Conservation (phyloP, 2,888 invertebrate genomes). For the Hyles lineata region DNA sequence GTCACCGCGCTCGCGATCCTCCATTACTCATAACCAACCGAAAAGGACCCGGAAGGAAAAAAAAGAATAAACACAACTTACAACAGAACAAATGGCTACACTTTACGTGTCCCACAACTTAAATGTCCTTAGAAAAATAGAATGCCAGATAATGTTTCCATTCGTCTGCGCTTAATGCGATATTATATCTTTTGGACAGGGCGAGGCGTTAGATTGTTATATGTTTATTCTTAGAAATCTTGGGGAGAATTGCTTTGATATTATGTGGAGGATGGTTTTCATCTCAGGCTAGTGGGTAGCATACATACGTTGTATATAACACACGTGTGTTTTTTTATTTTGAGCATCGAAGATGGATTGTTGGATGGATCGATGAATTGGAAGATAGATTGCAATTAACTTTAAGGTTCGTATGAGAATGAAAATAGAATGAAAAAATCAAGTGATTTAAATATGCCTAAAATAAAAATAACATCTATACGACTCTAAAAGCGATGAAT, state of each 20-base stretch:
- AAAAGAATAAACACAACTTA: conserved; percentile 76
- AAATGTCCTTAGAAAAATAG: conserved; percentile 72
- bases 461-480: no score
- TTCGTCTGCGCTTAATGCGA: conserved; percentile 67
- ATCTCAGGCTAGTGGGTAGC: neutral
- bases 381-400: no score
- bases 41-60: conserved; percentile 61
- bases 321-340: no score
- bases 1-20: conserved; percentile 63
- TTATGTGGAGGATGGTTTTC: neutral
- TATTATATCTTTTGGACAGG: conserved; percentile 55
- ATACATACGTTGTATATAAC: neutral
- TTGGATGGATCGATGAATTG: no score
- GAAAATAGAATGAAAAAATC: no score
- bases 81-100: conserved; percentile 76
- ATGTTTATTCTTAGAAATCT: conserved; percentile 28
- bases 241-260: conserved; percentile 6
- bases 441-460: no score
- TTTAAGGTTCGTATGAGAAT: no score
- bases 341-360: no score
- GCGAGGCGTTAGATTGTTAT: conserved; percentile 10
- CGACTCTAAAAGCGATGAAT: no score
- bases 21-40: conserved; percentile 74
- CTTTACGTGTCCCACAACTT: conserved; percentile 78
- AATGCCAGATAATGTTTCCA: conserved; percentile 73